phyloP scores from a whole-genome alignment of 1,140 invertebrate species.

The Sinonovacula constricta region DNA sequence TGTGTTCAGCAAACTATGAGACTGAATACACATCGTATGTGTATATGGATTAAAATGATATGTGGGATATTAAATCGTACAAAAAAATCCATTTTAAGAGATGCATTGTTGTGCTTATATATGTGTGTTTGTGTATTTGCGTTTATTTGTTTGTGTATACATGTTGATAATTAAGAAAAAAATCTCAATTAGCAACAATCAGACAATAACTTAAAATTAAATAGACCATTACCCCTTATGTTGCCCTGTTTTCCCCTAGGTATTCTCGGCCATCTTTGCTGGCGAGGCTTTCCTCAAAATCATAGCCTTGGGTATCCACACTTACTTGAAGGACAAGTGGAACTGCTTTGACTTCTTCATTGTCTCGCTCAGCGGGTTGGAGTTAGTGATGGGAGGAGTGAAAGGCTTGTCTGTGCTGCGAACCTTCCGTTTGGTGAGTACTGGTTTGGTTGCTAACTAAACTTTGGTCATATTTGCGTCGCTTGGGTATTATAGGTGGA shows the following conservation, averaged over 20 bases:
- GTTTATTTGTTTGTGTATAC: not conserved
- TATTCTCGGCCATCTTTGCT: conserved; percentile 98
- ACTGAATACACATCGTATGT: too few relatives aligned
- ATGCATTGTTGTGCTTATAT: too few relatives aligned
- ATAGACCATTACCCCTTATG: not conserved
- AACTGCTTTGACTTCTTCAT: conserved; percentile 99
- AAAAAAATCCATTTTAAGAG: too few relatives aligned
- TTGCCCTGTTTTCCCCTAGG: conserved; percentile 83
- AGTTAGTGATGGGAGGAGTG: conserved; percentile 94
- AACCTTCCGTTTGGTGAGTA: conserved; percentile 97
- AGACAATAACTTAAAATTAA: too few relatives aligned
- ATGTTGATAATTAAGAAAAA: not conserved
- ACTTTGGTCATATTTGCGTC: too few relatives aligned
- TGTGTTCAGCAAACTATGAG: too few relatives aligned
- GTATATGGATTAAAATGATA: too few relatives aligned
- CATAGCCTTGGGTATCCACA: conserved; percentile 97
- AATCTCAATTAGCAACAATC: too few relatives aligned
- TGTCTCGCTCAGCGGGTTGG: conserved; percentile 95
- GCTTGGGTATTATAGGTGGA: too few relatives aligned
- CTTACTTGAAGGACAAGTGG: conserved; percentile 99
- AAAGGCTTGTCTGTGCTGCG: conserved; percentile 97
- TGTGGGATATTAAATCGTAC: too few relatives aligned
- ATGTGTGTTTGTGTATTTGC: too few relatives aligned
- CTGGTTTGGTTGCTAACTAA: too few relatives aligned
- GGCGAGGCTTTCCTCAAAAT: conserved; percentile 98